phyloP scores from a whole-genome alignment of 2,113 vertebrate genomes.

The Chionomys nivalis region DNA sequence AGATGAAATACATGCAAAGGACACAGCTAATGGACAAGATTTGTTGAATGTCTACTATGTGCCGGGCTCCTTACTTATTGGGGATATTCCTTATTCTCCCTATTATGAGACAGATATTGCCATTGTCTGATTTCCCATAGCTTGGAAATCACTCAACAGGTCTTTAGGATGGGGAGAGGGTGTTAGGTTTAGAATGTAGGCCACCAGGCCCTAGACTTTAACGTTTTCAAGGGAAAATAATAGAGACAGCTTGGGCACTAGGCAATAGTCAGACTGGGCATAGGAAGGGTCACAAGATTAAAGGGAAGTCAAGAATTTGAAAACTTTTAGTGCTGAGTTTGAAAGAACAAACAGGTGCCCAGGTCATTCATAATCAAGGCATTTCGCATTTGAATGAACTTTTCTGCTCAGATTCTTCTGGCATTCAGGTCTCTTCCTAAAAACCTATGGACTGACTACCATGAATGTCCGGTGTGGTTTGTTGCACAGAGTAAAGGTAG shows the following conservation, averaged over 20 bases:
- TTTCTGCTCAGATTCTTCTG: constrained; percentile 29
- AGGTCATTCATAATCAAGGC: neutral
- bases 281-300: neutral
- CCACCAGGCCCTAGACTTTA: neutral
- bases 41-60: neutral
- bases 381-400: constrained; percentile 43
- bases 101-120: neutral
- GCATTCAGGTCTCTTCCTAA: neutral
- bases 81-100: neutral
- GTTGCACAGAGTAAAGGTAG: neutral
- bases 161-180: neutral
- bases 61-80: neutral
- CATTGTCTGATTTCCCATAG: neutral
- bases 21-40: neutral
- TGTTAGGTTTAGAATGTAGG: constrained; percentile 8
- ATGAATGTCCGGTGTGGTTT: neutral
- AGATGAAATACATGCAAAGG: neutral
- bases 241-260: neutral
- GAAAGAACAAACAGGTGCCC: neutral
- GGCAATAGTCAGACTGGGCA: neutral
- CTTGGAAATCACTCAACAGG: neutral
- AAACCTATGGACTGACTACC: neutral
- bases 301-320: constrained; percentile 26
- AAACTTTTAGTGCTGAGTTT: neutral
- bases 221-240: constrained; percentile 48